Evolutionary conservation across 2,797 vertebrate species (phyloP).

Genomic region (Myoxocephalus aenaeus): DNA sequence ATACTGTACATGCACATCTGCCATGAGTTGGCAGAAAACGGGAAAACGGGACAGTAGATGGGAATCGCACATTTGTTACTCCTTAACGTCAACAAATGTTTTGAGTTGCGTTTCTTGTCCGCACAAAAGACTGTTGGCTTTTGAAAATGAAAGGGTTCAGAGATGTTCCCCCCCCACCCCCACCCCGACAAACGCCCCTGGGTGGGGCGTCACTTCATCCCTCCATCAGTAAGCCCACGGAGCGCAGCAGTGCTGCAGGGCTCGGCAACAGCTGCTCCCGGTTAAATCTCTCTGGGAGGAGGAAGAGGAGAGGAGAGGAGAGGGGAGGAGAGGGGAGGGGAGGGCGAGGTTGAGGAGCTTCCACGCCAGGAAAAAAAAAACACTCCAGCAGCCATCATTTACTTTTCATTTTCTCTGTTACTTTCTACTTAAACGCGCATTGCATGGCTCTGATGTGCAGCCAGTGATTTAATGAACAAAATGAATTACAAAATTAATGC

Average conservation of each 20-base stretch:
- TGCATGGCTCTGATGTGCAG: background rate
- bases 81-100: background rate
- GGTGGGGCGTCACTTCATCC: background rate
- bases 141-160: background rate
- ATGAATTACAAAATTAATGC: background rate
- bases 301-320: background rate
- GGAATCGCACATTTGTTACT: background rate
- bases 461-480: background rate
- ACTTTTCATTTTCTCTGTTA: constrained; percentile 51
- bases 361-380: constrained; percentile 50
- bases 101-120: background rate
- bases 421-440: constrained; percentile 17
- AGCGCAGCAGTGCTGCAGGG: background rate
- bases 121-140: background rate
- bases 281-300: constrained; percentile 50
- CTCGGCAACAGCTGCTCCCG: constrained; percentile 50
- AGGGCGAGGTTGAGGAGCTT: background rate
- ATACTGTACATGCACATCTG: background rate
- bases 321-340: too few relatives aligned
- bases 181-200: background rate
- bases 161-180: background rate
- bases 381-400: constrained; percentile 42
- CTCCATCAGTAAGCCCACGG: background rate
- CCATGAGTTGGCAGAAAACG: background rate
- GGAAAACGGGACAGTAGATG: background rate